Evolutionary conservation across 2,113 vertebrate genomes (phyloP), one percentile per base, ranked within the genome.

Genomic region (Egretta garzetta): DNA sequence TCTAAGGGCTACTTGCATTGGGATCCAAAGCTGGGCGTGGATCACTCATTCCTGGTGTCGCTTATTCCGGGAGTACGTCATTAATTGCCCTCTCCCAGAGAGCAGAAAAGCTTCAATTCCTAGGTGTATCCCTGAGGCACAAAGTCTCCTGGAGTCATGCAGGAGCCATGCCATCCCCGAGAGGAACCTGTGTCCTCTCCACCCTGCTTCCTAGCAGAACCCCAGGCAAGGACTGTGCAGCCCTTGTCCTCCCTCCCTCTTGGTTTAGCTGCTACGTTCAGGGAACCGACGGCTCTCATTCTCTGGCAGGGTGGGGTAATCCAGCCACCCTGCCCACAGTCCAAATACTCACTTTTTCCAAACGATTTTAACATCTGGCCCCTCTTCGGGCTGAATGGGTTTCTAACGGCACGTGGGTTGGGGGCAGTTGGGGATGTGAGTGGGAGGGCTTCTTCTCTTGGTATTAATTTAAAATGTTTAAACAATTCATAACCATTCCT

Each of bases 151-250:
- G 64, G 60, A 79, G 56, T 18, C 39, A 30, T 8, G 41, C 41
- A 43, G 14, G 41, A 43, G 41, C 41, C 41, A 12, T 47, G n/a
- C 49, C 21, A 21, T 24, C 33, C 19, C 12, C 2, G 1, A 26
- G 27, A 92, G n/a, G 6, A 67, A 13, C 60, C 72, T 1, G 0
- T 6, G 5, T 27, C 3, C 4, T 30, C 24, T 35, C 59, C 50
- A 11, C 18, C 27, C n/a, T 4, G 5, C 62, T 68, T 71, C 71
- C 21, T 33, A n/a, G 56, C 0, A 0, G 56, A 75, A 28, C 59
- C 59, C 35, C 1, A 3, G n/a, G 21, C 60, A 45, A 59, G 70
- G 70, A 67, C 17, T 24, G 11, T 19, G 58, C 30, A 66, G 63
- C 22, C 55, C 37, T 47, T 22, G 14, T 52, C 66, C 19, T 63